These are phyloP conservation scores for Drosophila funebris DNA, from an alignment of 1,140 invertebrate species.

Conservation along the genomic window DNA sequence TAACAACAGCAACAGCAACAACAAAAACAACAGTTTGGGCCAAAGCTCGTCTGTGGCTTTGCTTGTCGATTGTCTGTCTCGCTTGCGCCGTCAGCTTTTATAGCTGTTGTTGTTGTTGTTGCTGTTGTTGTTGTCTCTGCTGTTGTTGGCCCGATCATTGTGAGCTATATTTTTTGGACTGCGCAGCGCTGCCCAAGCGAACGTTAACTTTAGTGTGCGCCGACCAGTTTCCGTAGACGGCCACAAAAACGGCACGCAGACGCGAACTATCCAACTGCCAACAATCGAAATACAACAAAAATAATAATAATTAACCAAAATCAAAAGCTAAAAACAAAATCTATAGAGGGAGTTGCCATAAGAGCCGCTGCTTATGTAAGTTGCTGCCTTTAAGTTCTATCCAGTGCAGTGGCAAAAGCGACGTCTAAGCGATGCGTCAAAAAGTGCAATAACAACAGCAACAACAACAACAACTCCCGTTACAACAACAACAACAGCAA, in stretches of 20 bases:
- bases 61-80: constrained; percentile 45
- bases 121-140: constrained; percentile 7
- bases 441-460: constrained; percentile 26
- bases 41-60: constrained; percentile 55
- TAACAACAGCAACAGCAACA: constrained; percentile 7
- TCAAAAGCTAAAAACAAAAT: constrained; percentile 9
- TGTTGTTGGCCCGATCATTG: constrained; percentile 40
- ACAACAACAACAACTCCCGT: neutral
- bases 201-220: constrained; percentile 83
- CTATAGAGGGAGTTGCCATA: constrained; percentile 15
- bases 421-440: neutral
- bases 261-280: constrained; percentile 34
- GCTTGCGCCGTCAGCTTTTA: constrained; percentile 60
- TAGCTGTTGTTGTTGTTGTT: constrained; percentile 20
- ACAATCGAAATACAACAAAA: constrained; percentile 26
- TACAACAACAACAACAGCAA: too few species aligned
- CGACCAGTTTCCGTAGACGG: constrained; percentile 83
- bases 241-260: constrained; percentile 72
- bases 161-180: constrained; percentile 68
- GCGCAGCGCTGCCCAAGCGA: constrained; percentile 69
- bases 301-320: constrained; percentile 8
- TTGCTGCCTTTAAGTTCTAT: constrained; percentile 49
- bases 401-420: constrained; percentile 52
- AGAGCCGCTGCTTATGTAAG: constrained; percentile 31
- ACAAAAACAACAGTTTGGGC: constrained; percentile 39